Evolutionary conservation across 2,113 vertebrate genomes (phyloP).

Genomic region (Notothenia rossii): DNA sequence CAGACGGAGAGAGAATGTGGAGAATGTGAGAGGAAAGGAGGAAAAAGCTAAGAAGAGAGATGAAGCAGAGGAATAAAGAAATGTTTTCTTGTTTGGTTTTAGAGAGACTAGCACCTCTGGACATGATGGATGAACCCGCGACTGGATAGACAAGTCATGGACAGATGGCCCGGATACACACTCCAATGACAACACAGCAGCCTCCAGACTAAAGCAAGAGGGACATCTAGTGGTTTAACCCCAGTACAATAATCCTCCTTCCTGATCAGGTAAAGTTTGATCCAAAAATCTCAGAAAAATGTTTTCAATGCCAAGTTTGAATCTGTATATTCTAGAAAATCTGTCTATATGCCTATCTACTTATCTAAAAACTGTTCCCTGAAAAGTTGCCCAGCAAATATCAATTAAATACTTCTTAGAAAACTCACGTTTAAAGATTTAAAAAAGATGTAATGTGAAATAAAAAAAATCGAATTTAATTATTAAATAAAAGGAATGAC

Average conservation of each 20-base stretch:
- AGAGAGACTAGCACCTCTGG: conserved; percentile 75
- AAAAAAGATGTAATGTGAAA: too few species aligned
- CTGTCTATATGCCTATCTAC: neutral
- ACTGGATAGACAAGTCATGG: conserved; percentile 76
- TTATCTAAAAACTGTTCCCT: neutral
- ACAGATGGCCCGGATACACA: conserved; percentile 59
- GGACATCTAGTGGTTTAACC: conserved; percentile 87
- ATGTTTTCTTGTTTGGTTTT: conserved; percentile 81
- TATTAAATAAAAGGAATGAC: too few species aligned
- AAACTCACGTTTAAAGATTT: conserved; percentile 3
- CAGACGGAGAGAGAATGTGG: conserved; percentile 43
- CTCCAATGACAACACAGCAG: conserved; percentile 33
- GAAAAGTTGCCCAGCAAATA: conserved; percentile 1
- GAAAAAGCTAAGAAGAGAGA: conserved; percentile 49
- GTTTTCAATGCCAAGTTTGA: neutral
- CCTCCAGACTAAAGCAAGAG: conserved; percentile 81
- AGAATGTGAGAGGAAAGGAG: conserved; percentile 44
- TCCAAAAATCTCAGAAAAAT: neutral
- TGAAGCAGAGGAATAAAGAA: conserved; percentile 69
- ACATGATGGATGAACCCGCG: conserved; percentile 84
- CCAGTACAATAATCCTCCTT: neutral
- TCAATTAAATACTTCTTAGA: neutral
- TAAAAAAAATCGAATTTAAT: too few species aligned
- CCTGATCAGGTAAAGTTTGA: neutral
- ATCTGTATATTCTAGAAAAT: neutral